phyloP scores from a whole-genome alignment of 2,888 invertebrate species.

The Hypena proboscidalis region DNA sequence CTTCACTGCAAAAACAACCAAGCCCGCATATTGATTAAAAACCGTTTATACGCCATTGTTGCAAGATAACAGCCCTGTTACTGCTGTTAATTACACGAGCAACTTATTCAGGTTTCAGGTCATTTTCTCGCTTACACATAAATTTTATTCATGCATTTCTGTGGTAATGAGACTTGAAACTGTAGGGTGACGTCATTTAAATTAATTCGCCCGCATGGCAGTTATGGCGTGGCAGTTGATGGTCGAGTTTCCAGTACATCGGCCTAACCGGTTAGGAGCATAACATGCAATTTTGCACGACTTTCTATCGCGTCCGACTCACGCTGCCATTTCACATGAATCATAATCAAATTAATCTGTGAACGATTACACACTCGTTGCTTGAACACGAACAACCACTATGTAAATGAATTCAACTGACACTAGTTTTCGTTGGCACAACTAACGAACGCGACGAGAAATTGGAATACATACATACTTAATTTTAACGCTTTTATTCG shows the following conservation, averaged over 20 bases:
- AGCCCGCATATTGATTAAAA: conserved; percentile 33
- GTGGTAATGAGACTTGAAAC: conserved; percentile 21
- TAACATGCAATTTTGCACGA: conserved; percentile 66
- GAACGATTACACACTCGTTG: conserved; percentile 14
- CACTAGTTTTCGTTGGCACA: conserved; percentile 10
- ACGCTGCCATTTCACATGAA: conserved; percentile 14
- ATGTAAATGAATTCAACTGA: conserved; percentile 28
- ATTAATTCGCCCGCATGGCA: conserved; percentile 52
- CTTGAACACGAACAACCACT: conserved; percentile 23
- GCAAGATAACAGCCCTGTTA: conserved; percentile 25
- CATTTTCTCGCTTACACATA: conserved; percentile 21
- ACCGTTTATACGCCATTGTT: conserved; percentile 25
- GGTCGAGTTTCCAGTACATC: conserved; percentile 56
- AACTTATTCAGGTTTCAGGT: conserved; percentile 15
- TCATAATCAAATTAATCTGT: conserved; percentile 22
- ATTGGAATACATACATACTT: conserved; percentile 21
- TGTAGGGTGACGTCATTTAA: conserved; percentile 42
- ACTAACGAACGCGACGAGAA: conserved; percentile 9
- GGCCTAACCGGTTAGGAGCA: conserved; percentile 41
- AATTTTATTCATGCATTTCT: conserved; percentile 17
- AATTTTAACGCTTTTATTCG: conserved; percentile 22
- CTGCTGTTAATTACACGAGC: conserved; percentile 13
- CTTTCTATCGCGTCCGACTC: conserved; percentile 58
- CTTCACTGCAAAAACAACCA: conserved; percentile 27
- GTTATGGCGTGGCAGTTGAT: conserved; percentile 48